Evolutionary conservation across 1,140 invertebrate species (phyloP).

Genomic region (Carcinoscorpius rotundicauda): DNA sequence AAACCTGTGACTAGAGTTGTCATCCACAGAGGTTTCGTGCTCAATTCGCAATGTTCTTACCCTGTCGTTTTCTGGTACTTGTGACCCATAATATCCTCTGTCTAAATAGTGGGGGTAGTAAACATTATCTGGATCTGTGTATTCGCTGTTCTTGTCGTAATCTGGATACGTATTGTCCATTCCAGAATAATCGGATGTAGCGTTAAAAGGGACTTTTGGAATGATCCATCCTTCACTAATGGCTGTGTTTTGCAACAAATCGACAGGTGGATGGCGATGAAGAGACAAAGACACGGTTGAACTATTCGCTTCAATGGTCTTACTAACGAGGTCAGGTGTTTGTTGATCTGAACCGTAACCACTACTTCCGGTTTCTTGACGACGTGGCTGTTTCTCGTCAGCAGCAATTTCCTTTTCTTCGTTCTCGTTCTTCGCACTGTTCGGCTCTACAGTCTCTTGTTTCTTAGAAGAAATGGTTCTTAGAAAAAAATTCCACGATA

Average conservation of each 20-base stretch:
- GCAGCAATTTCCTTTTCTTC: conserved; percentile 22
- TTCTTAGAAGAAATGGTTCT: conserved; percentile 12
- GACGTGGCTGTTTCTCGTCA: conserved; percentile 18
- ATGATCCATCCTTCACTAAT: conserved; percentile 12
- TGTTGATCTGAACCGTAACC: conserved; percentile 24
- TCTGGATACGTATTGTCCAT: neutral
- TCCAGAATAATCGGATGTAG: neutral
- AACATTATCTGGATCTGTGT: conserved; percentile 6
- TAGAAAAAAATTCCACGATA: conserved; percentile 13
- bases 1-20: conserved; percentile 6
- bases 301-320: conserved; percentile 18
- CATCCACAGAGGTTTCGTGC: conserved; percentile 5
- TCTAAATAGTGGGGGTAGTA: conserved; percentile 1
- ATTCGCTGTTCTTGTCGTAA: conserved; percentile 18
- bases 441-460: conserved; percentile 16
- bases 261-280: conserved; percentile 14
- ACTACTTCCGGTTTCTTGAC: conserved; percentile 22
- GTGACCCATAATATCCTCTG: conserved; percentile 5
- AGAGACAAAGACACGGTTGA: conserved; percentile 10
- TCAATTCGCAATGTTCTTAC: conserved; percentile 15
- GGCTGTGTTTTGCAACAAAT: conserved; percentile 6
- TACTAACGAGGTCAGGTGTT: conserved; percentile 24
- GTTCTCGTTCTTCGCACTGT: conserved; percentile 13
- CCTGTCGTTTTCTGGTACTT: conserved; percentile 12
- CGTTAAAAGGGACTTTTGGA: neutral